phyloP scores from a whole-genome alignment of 2,888 invertebrate genomes.

The Bruchidius siliquastri region DNA sequence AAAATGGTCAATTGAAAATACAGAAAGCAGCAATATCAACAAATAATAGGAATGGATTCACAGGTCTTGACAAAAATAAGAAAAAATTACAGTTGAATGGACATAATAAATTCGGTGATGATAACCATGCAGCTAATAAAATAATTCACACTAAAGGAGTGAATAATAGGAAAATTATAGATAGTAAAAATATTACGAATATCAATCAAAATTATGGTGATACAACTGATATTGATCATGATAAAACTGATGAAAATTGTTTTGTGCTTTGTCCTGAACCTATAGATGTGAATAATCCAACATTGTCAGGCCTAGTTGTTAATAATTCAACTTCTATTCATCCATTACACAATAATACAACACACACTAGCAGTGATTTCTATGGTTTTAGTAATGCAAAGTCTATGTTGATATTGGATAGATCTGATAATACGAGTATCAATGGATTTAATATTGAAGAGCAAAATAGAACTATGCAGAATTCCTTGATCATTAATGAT shows the following conservation, averaged over 20 bases:
- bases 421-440: neutral
- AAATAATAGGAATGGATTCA: neutral
- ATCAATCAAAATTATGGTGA: no score
- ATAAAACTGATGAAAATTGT: no score
- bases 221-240: no score
- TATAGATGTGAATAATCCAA: no score
- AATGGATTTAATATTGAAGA: neutral
- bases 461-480: neutral
- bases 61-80: no score
- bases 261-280: no score
- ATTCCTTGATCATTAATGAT: neutral
- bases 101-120: neutral
- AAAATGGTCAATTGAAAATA: neutral
- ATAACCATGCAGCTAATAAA: no score
- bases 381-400: neutral
- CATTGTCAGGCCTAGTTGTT: no score
- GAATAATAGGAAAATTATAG: no score
- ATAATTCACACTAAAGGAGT: no score
- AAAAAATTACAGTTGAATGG: neutral
- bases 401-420: neutral
- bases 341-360: neutral
- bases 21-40: neutral
- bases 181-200: no score
- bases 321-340: no score
- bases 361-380: neutral